Percentiles rank a stretch among this genome's conserved stretches.
These are phyloP conservation scores for Coptodon bakossiorum DNA, from an alignment of 2,113 vertebrate species.

Conservation along the genomic window DNA sequence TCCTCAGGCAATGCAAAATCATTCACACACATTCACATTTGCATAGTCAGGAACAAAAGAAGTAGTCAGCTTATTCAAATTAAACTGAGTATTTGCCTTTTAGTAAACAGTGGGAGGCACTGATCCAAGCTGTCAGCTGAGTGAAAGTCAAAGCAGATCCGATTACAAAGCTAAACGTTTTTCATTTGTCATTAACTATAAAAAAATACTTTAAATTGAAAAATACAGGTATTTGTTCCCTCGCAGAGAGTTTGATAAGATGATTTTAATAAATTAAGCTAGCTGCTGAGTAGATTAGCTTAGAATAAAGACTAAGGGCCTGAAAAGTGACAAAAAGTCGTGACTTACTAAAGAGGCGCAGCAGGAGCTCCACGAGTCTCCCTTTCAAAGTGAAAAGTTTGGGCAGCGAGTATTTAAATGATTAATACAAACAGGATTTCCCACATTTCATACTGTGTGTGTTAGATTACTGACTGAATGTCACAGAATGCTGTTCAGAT, in stretches of 20 bases:
- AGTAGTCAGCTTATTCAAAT: background rate
- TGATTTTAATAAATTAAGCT: background rate
- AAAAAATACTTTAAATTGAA: background rate
- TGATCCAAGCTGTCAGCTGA: background rate
- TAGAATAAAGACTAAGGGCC: background rate
- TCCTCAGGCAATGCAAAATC: background rate
- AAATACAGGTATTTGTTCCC: background rate
- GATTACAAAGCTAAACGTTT: background rate
- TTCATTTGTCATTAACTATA: background rate
- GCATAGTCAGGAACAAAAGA: background rate
- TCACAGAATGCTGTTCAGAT: background rate
- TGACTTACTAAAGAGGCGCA: background rate
- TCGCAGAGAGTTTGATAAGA: background rate
- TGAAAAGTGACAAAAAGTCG: background rate
- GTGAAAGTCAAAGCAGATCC: background rate
- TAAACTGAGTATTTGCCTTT: background rate
- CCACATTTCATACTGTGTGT: background rate
- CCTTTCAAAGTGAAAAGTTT: background rate
- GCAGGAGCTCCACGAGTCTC: background rate
- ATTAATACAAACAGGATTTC: background rate
- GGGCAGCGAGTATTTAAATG: background rate
- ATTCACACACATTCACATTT: background rate
- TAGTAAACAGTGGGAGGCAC: background rate
- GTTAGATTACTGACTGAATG: background rate
- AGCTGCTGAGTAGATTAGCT: background rate